Base-by-base conservation (phyloP, 2,797 vertebrate genomes). In the Luscinia megarhynchos region DNA sequence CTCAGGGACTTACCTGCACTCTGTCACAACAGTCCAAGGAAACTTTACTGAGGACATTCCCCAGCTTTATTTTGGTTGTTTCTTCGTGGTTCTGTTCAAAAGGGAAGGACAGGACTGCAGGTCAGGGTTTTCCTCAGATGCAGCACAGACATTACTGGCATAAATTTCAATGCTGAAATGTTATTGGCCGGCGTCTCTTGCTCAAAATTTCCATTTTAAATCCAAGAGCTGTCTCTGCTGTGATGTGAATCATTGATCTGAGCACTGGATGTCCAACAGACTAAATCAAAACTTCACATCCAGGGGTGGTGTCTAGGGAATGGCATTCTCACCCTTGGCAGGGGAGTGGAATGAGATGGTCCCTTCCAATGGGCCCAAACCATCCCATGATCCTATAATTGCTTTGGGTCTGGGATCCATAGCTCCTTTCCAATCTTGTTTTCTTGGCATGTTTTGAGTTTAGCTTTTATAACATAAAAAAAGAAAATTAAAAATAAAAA, bases 61-160 rank as follows among this genome's bases (percentile, higher is more conserved):
- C 82, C 29, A 26, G 62, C 62, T 67, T 70, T 30, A 1, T 41
- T 74, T 63, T 40, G 53, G 36, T 84, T 87, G 55, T 69, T 93
- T 67, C 45, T 59, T 51, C 17, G 2, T 21, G 59, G 51, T 57
- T 70, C 61, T 74, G 27, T 66, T 43, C 22, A 78, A 81, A 26
- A 2, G 12, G 36, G 36, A 67, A 89, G 88, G 64, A 63, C 70
- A 64, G 69, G 63, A 11, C 69, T 46, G 19, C 19, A 45, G 95
- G 94, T 91, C 96, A 96, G 58, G 95, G 91, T 30, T 92, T 68
- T 82, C 72, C 43, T 40, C 54, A 63, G 67, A 84, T 34, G 32
- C 24, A 50, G n/a, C n/a, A 21, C 3, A 11, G 34, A 76, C 10
- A 0, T 77, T 59, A 59, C 21, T 10, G 34, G 16, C 92, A 89